Conservation (phyloP, 2,888 invertebrate genomes). For the Embidobia sp. region DNA sequence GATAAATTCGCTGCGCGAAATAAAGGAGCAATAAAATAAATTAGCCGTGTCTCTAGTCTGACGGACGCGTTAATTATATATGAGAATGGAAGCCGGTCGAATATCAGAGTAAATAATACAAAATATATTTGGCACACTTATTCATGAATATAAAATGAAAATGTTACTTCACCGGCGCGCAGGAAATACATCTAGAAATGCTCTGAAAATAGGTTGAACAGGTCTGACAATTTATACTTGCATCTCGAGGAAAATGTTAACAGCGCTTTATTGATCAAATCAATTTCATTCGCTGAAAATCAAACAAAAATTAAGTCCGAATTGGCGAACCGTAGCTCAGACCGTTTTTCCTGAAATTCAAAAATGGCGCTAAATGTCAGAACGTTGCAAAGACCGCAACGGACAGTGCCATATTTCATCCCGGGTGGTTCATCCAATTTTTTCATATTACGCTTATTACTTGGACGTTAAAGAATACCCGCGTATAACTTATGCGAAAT, state of each 20-base stretch:
- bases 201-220: conserved; percentile 31
- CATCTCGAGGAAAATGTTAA: conserved; percentile 20
- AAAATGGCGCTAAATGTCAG: background rate
- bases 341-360: background rate
- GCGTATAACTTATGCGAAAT: too few relatives aligned
- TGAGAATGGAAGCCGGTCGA: conserved; percentile 10
- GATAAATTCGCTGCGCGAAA: conserved; percentile 14
- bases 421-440: too few relatives aligned
- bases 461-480: too few relatives aligned
- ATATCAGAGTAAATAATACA: conserved; percentile 35
- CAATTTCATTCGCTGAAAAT: conserved; percentile 22
- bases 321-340: background rate
- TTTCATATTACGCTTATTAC: too few relatives aligned
- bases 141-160: conserved; percentile 40
- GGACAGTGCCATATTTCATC: too few relatives aligned
- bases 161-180: background rate
- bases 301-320: conserved; percentile 14
- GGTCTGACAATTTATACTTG: conserved; percentile 28
- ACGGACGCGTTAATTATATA: conserved; percentile 30
- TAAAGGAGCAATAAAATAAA: conserved; percentile 18
- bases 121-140: conserved; percentile 42
- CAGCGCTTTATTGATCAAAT: conserved; percentile 36
- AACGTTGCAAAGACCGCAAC: too few relatives aligned
- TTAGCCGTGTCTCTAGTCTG: conserved; percentile 14
- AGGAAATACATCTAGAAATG: conserved; percentile 23